These are phyloP conservation scores for Cottoperca gobio DNA, from an alignment of 2,797 vertebrate genomes.

Conservation along the genomic window DNA sequence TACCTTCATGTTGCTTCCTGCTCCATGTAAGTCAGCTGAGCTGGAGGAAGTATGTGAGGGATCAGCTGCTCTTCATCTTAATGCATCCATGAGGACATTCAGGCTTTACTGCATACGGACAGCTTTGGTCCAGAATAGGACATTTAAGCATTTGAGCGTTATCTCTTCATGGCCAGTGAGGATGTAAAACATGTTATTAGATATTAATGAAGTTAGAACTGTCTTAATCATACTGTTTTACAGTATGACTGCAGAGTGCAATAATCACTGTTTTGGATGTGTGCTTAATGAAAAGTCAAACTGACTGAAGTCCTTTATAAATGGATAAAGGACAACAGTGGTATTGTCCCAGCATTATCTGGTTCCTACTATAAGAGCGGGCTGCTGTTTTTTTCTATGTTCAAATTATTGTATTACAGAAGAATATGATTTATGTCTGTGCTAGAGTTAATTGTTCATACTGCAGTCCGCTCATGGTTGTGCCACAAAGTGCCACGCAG, in stretches of 20 bases:
- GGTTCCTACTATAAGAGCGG: neutral
- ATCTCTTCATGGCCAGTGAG: neutral
- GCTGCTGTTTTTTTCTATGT: neutral
- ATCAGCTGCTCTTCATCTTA: neutral
- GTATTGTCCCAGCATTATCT: neutral
- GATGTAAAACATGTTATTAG: constrained; percentile 12
- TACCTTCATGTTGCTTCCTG: constrained; percentile 17
- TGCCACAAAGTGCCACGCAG: constrained; percentile 28
- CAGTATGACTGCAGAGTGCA: neutral
- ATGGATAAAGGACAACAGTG: neutral
- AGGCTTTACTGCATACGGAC: neutral
- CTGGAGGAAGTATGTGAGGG: constrained; percentile 11
- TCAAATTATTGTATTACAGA: neutral
- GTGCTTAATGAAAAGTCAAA: neutral
- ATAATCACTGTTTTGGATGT: constrained; percentile 25
- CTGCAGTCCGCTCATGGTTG: neutral
- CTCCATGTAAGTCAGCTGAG: constrained; percentile 40
- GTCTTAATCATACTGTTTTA: neutral
- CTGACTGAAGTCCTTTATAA: constrained; percentile 17
- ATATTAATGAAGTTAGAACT: neutral
- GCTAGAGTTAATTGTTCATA: neutral
- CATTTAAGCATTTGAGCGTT: neutral
- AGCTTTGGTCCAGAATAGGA: neutral
- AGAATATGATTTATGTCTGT: constrained; percentile 13
- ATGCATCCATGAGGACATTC: constrained; percentile 12